Evolutionary conservation across 1,140 invertebrate species (phyloP).

Genomic region (Heliothis subflexa): DNA sequence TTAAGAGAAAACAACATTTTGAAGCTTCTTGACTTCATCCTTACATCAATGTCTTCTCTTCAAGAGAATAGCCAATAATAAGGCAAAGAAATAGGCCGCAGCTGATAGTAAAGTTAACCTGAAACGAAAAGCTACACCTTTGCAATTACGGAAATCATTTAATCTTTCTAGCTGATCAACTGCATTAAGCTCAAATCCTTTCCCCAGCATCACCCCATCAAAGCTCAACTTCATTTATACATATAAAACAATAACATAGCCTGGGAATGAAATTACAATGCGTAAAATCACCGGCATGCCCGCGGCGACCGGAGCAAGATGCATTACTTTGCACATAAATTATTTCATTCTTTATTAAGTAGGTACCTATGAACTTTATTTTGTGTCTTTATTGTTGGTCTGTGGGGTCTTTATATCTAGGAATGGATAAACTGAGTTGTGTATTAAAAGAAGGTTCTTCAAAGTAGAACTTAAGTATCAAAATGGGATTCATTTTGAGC

Average conservation of each 20-base stretch:
- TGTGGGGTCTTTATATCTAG: not conserved
- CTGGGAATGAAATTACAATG: constrained; percentile 9
- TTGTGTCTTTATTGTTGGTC: not conserved
- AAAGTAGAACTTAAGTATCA: no score
- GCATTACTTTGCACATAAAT: constrained; percentile 19
- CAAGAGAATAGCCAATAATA: no score
- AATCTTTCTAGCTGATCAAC: not conserved
- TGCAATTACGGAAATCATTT: no score
- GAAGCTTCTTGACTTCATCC: no score
- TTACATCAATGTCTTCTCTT: no score
- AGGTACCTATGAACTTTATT: not conserved
- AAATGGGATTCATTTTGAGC: no score
- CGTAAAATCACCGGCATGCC: constrained; percentile 18
- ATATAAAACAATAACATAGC: constrained; percentile 28
- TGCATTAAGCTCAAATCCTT: not conserved
- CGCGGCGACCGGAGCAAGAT: constrained; percentile 31
- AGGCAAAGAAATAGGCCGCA: no score
- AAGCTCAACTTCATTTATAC: not conserved
- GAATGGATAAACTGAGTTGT: not conserved
- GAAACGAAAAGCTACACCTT: no score
- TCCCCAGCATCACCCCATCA: not conserved
- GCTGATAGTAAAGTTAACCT: no score
- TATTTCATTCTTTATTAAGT: constrained; percentile 26
- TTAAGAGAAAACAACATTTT: no score
- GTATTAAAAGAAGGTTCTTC: not conserved